Conservation (phyloP, 2,113 vertebrate genomes). For the Trematomus loennbergii region DNA sequence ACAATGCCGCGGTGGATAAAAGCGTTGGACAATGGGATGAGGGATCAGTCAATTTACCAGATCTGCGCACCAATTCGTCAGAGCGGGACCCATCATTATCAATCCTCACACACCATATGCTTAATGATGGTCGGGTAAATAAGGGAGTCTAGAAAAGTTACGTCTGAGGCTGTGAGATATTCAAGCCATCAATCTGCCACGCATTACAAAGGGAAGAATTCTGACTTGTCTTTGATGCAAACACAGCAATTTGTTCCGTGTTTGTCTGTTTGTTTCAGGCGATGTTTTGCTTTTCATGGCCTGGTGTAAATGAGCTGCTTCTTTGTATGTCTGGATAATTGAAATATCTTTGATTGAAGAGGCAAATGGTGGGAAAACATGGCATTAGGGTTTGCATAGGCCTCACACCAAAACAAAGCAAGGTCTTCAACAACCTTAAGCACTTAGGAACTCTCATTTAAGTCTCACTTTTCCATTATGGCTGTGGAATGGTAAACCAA, state of each 20-base stretch:
- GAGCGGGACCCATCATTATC: conserved; percentile 66
- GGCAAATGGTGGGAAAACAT: conserved; percentile 10
- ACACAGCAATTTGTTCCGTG: conserved; percentile 63
- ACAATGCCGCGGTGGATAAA: conserved; percentile 69
- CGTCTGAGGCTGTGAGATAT: conserved; percentile 44
- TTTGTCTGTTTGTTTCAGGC: conserved; percentile 63
- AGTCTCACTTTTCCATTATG: background rate
- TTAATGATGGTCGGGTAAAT: conserved; percentile 57
- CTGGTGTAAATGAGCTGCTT: conserved; percentile 58
- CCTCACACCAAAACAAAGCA: background rate
- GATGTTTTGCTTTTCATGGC: conserved; percentile 61
- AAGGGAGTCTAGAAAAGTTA: conserved; percentile 48
- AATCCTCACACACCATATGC: conserved; percentile 53
- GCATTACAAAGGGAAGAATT: conserved; percentile 70
- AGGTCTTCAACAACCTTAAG: background rate
- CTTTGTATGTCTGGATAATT: conserved; percentile 65
- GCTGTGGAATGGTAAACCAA: conserved; percentile 25
- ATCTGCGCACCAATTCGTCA: conserved; percentile 53
- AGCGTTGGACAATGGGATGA: conserved; percentile 68
- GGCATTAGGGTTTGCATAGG: background rate
- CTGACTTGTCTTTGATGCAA: conserved; percentile 62
- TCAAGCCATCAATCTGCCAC: conserved; percentile 70
- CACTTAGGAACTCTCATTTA: background rate
- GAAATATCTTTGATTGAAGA: conserved; percentile 56
- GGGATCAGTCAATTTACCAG: conserved; percentile 69